Base-by-base conservation (phyloP, 1,140 invertebrate species). In the Tetramorium alpestre region DNA sequence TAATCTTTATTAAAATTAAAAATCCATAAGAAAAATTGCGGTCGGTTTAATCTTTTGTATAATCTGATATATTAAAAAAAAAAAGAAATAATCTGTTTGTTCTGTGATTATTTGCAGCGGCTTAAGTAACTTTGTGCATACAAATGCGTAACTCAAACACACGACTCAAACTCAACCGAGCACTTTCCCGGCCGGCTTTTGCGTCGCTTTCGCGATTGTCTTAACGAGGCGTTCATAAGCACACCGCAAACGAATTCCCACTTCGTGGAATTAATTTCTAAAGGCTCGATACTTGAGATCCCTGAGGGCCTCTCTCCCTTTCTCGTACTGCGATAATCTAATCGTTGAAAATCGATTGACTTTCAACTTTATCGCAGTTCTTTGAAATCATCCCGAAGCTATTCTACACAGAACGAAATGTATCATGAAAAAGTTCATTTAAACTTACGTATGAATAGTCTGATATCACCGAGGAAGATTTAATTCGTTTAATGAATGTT, bases 151-250 rank as follows among this genome's bases (percentile, higher is more conserved):
- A 33, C 33, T 58, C 33, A 41, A 33, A 62, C 56, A 22, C 8
- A 16, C 49, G 64, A 4, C 41, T 69, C 49, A 41, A 82, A 84
- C 54, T 75, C 67, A 54, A 33, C 25, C 41, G 38, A 25, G 72
- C 28, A 85, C 72, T 85, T 85, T 85, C 84, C 73, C 62, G 73
- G 1, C 8, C 49, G 47, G 60, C 72, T 77, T 62, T 73, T 75
- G 58, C 67, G 58, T 76, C 87, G 72, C 86, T 89, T 89, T 89
- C 76, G 87, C 88, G 87, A 51, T 77, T 87, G 84, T 85, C 87
- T 86, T 85, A 86, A 84, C 85, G 54, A 86, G 54, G 5, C n/a
- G 64, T 58, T 86, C 18, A 60, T 80, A 70, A 80, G 51, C 47
- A 60, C 62, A 75, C 16, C 44, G 38, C 25, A 18, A 69, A 38